A percentile compares a stretch with the other conserved stretches of the same genome.
Conservation (phyloP, 2,797 vertebrate genomes). For the Lindbergichthys nudifrons region DNA sequence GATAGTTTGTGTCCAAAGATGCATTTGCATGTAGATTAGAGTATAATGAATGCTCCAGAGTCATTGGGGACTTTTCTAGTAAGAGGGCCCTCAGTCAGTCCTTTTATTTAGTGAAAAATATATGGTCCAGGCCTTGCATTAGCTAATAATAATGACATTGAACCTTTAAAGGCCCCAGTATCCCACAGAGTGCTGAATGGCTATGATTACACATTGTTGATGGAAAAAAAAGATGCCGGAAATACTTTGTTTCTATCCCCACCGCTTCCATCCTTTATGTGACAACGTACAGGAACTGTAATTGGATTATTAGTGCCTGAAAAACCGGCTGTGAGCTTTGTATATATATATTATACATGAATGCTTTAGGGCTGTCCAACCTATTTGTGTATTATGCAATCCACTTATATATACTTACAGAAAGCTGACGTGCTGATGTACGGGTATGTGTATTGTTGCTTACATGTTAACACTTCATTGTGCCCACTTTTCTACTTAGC, state of each 20-base stretch:
- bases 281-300: constrained; percentile 33
- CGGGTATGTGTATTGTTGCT: neutral
- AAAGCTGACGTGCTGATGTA: constrained; percentile 4
- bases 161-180: constrained; percentile 55
- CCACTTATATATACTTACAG: neutral
- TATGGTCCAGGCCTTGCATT: constrained; percentile 43
- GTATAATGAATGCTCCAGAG: constrained; percentile 12
- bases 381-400: constrained; percentile 9
- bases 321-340: neutral
- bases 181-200: constrained; percentile 62
- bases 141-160: constrained; percentile 62
- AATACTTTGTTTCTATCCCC: constrained; percentile 42
- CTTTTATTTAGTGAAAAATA: constrained; percentile 47
- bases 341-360: neutral
- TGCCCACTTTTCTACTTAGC: neutral
- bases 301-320: constrained; percentile 21
- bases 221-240: constrained; percentile 59
- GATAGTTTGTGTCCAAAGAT: constrained; percentile 31
- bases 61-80: constrained; percentile 25
- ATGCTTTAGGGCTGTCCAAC: constrained; percentile 13
- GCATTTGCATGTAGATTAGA: constrained; percentile 55
- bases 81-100: constrained; percentile 13
- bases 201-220: constrained; percentile 69
- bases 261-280: constrained; percentile 29
- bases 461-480: constrained; percentile 8